phyloP scores from a whole-genome alignment of 2,797 vertebrate genomes.

The Tapirus indicus region DNA sequence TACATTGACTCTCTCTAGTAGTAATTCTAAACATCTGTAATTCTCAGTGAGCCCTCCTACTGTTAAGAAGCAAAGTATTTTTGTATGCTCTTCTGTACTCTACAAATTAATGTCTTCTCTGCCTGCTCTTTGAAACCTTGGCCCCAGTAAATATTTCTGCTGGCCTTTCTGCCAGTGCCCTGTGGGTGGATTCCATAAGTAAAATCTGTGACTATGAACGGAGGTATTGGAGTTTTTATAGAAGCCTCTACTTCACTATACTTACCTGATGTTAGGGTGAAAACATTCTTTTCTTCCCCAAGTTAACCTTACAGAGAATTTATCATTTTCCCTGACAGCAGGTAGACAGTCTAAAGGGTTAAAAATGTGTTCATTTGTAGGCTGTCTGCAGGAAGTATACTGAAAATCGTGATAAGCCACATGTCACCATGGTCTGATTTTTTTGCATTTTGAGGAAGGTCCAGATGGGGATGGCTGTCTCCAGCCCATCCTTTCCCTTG shows the following conservation, averaged over 20 bases:
- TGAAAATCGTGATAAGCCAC: background rate
- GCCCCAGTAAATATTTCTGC: background rate
- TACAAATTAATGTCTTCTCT: background rate
- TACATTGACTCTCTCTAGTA: background rate
- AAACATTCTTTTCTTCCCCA: constrained; percentile 7
- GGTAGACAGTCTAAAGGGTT: background rate
- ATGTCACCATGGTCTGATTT: background rate
- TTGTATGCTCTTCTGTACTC: background rate
- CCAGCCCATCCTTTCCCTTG: background rate
- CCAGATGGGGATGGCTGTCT: background rate
- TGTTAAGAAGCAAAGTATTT: background rate
- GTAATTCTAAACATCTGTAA: background rate
- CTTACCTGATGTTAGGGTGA: background rate
- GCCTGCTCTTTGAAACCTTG: background rate
- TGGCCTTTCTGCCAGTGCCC: background rate
- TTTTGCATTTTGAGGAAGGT: background rate
- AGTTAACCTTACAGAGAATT: background rate
- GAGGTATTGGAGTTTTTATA: background rate
- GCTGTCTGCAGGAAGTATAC: background rate
- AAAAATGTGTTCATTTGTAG: background rate
- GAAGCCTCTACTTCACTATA: background rate
- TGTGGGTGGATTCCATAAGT: background rate
- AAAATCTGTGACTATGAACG: background rate
- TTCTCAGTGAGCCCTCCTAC: background rate
- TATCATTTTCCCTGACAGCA: background rate